Base-by-base conservation (phyloP, 2,797 vertebrate species). In the Yasuhikotakia modesta region DNA sequence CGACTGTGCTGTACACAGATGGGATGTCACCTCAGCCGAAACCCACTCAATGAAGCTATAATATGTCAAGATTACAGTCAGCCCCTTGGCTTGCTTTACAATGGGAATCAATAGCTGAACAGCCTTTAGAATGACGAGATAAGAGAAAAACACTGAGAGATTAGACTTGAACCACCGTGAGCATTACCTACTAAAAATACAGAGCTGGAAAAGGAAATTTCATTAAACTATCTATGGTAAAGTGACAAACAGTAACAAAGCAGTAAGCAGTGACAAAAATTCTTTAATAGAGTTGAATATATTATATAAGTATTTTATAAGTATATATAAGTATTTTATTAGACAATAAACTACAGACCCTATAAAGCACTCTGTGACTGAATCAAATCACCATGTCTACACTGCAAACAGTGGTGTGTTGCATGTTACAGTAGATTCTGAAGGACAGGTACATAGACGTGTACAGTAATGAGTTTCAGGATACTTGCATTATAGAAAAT, bases 21-120 rank as follows among this genome's bases (percentile, higher is more conserved):
- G 46, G 57, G 57, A 30, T 69, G 70, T 64, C 70, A 58, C 66
- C 46, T 78, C 65, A 60, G 43, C 58, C 75, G 71, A 79, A 76
- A 76, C 61, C 61, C 76, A 81, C 82, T 79, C 76, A 79, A 83
- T 83, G 76, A 79, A 79, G 79, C 82, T 71, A 71, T 78, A 81
- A 79, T 78, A 78, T 27, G 67, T 76, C 76, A 63, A 81, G 82
- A 83, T 81, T 83, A 75, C 64, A 83, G 75, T 79, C 60, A 48
- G 53, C 53, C 57, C 76, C 75, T 74, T 78, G 70, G 80, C 70
- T 70, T 69, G 70, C 57, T 78, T 74, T 76, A 78, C 82, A 70
- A 79, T 63, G 58, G 68, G 65, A 83, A 85, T 85, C 83, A 77
- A 86, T 83, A 84, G 79, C 72, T 70, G 79, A 65, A 81, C 81